A percentile compares a stretch with the other conserved stretches of the same genome.
Evolutionary conservation across 2,888 invertebrate genomes (phyloP).

Genomic region (Heliconius ismenius): DNA sequence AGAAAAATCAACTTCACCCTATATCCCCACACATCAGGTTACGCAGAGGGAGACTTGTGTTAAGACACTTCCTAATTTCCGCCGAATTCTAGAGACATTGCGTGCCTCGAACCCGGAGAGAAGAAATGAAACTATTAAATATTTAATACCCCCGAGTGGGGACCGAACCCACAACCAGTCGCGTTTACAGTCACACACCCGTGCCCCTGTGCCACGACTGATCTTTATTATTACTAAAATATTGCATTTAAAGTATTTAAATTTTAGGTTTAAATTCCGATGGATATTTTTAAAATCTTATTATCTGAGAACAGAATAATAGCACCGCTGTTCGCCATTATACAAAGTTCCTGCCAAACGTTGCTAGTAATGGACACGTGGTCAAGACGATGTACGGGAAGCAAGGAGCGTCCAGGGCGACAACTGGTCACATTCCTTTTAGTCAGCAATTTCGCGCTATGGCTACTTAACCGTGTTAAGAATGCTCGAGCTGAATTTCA

Average conservation of each 20-base stretch:
- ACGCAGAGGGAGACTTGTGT: too few species aligned
- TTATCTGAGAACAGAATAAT: slow-evolving; percentile 60
- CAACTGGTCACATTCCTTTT: slow-evolving; percentile 86
- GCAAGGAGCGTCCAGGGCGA: slow-evolving; percentile 81
- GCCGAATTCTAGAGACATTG: too few species aligned
- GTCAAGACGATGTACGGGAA: slow-evolving; percentile 80
- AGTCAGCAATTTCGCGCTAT: slow-evolving; percentile 84
- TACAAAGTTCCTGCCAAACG: slow-evolving; percentile 85
- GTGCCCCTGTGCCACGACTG: too few species aligned
- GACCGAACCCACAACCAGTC: too few species aligned
- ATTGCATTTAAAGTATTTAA: neutral
- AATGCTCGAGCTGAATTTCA: slow-evolving; percentile 85
- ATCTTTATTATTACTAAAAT: too few species aligned
- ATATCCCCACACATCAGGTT: too few species aligned
- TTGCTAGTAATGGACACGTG: slow-evolving; percentile 82
- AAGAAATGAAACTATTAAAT: too few species aligned
- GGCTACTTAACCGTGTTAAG: slow-evolving; percentile 86
- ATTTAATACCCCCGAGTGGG: too few species aligned
- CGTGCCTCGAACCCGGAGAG: too few species aligned
- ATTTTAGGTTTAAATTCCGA: neutral
- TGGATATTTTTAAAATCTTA: neutral
- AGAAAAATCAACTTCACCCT: too few species aligned
- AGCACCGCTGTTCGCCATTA: slow-evolving; percentile 76
- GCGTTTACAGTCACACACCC: too few species aligned
- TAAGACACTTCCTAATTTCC: too few species aligned